phyloP scores from a whole-genome alignment of 2,888 invertebrate species.

The Metellina segmentata region DNA sequence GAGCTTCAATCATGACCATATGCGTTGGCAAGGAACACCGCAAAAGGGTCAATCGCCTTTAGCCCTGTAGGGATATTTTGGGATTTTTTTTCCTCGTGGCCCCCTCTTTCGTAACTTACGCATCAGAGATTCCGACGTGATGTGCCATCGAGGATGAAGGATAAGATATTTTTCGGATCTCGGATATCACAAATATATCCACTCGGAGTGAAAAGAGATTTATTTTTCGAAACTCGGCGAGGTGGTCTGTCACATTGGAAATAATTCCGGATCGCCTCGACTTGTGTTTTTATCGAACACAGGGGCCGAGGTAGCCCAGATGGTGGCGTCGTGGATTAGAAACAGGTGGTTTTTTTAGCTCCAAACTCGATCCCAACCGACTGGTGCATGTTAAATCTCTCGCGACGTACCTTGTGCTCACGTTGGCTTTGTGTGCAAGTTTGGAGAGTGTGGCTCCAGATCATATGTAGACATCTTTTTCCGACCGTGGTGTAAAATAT shows the following conservation, averaged over 20 bases:
- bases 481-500: too few species aligned
- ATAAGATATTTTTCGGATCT: slow-evolving; percentile 27
- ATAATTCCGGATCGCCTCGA: neutral
- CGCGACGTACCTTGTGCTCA: too few species aligned
- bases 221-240: slow-evolving; percentile 18
- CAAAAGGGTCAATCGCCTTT: slow-evolving; percentile 75
- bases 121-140: slow-evolving; percentile 69
- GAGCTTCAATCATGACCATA: slow-evolving; percentile 74
- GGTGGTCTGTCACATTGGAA: slow-evolving; percentile 37
- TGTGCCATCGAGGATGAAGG: slow-evolving; percentile 68
- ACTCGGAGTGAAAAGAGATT: slow-evolving; percentile 41
- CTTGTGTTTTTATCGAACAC: neutral
- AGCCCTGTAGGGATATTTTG: slow-evolving; percentile 66
- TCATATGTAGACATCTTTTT: too few species aligned
- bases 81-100: slow-evolving; percentile 33
- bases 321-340: too few species aligned
- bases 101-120: slow-evolving; percentile 54
- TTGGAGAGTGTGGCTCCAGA: too few species aligned
- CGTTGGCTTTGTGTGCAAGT: too few species aligned
- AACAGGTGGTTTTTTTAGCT: too few species aligned
- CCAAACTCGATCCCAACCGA: too few species aligned
- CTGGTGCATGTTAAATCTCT: too few species aligned
- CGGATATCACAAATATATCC: slow-evolving; percentile 72
- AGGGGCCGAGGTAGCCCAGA: too few species aligned
- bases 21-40: slow-evolving; percentile 71